Conservation (phyloP, 2,113 vertebrate species). For the Panurus biarmicus region DNA sequence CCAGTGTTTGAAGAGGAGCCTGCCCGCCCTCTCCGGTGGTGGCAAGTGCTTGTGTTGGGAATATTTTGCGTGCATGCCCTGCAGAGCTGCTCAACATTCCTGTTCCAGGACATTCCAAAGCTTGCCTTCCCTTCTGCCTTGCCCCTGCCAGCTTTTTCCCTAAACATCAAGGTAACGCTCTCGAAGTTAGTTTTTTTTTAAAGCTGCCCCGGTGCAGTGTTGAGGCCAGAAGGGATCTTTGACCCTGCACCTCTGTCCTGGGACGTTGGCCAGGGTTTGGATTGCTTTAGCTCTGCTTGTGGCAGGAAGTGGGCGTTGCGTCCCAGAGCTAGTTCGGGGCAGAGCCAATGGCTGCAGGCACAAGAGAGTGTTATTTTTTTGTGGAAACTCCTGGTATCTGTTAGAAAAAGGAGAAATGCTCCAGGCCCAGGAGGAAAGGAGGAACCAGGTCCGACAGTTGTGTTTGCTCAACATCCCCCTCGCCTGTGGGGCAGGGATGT, state of each 20-base stretch:
- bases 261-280: accelerated
- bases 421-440: neutral
- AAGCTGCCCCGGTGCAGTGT: neutral
- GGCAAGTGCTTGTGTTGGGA: neutral
- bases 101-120: neutral
- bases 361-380: accelerated
- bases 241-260: accelerated
- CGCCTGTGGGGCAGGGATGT: accelerated
- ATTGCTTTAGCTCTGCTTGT: neutral
- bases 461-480: neutral
- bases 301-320: neutral
- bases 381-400: neutral
- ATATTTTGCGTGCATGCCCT: accelerated
- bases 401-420: neutral
- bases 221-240: neutral
- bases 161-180: neutral
- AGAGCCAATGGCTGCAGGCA: neutral
- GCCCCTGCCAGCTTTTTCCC: neutral
- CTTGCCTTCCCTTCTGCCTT: neutral
- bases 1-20: neutral
- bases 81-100: neutral
- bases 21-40: accelerated
- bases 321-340: accelerated
- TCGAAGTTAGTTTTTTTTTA: neutral
- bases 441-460: neutral